phyloP scores from a whole-genome alignment of 2,113 vertebrate species.

The Merops nubicus region DNA sequence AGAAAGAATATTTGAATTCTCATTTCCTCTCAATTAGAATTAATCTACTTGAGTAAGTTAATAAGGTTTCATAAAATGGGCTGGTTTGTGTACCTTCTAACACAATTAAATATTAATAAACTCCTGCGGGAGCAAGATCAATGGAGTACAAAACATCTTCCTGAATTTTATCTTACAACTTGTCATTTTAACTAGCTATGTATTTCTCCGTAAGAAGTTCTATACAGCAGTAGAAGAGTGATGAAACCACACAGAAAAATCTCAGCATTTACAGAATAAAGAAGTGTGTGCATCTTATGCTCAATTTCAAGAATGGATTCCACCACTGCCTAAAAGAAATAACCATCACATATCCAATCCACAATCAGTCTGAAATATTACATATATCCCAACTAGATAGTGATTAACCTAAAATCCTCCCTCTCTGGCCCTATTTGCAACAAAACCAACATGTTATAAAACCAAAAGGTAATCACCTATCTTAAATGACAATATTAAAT shows the following conservation, averaged over 20 bases:
- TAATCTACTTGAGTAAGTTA: slow-evolving; percentile 34
- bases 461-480: neutral
- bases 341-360: neutral
- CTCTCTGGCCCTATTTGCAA: neutral
- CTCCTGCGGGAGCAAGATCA: slow-evolving; percentile 38
- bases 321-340: neutral
- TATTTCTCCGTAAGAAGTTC: neutral
- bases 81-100: slow-evolving; percentile 48
- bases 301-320: neutral
- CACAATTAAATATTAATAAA: slow-evolving; percentile 67
- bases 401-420: neutral
- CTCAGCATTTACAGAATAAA: neutral
- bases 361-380: neutral
- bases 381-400: neutral
- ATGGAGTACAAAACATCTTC: slow-evolving; percentile 12
- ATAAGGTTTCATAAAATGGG: neutral
- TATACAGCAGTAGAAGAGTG: neutral
- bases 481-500: neutral
- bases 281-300: neutral
- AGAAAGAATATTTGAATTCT: neutral
- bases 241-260: neutral
- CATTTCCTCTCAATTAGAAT: slow-evolving; percentile 29
- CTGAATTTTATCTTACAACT: slow-evolving; percentile 13
- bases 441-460: neutral
- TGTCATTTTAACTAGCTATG: neutral